Conservation (phyloP, 53 echinoderm and acorn worm species). For the Arbacia lixula region DNA sequence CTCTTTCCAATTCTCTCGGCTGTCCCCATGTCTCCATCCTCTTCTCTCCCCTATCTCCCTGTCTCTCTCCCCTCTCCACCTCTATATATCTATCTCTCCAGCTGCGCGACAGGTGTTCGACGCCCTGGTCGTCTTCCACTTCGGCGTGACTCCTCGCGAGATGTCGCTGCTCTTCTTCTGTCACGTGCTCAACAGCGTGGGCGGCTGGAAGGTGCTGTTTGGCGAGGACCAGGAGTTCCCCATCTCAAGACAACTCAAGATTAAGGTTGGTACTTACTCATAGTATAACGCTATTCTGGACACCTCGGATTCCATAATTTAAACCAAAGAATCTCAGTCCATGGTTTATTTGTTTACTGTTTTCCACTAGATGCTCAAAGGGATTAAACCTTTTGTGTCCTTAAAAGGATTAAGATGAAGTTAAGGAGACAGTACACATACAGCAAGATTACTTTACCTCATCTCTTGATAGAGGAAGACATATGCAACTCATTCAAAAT, state of each 20-base stretch:
- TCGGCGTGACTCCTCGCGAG: slow-evolving; percentile 81
- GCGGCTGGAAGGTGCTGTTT: slow-evolving; percentile 82
- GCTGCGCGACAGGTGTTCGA: slow-evolving; percentile 59
- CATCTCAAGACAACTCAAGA: slow-evolving; percentile 42
- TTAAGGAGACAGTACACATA: too few species aligned
- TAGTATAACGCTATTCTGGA: background rate
- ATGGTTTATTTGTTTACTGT: background rate
- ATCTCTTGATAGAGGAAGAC: too few species aligned
- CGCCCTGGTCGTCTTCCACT: slow-evolving; percentile 69
- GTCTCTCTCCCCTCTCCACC: background rate
- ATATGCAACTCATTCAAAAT: too few species aligned
- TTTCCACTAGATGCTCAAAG: too few species aligned
- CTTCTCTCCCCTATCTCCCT: background rate
- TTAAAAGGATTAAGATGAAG: too few species aligned
- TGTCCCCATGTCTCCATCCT: too few species aligned
- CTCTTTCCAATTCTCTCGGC: too few species aligned
- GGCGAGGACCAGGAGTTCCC: slow-evolving; percentile 59
- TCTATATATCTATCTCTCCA: background rate
- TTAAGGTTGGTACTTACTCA: slow-evolving; percentile 59
- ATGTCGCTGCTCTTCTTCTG: slow-evolving; percentile 92
- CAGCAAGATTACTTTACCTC: too few species aligned
- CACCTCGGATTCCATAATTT: too few species aligned
- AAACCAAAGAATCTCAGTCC: background rate
- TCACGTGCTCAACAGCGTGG: slow-evolving; percentile 72
- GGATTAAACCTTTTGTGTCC: too few species aligned